Percentiles rank a stretch among this genome's conserved stretches.
Conservation (phyloP, 1,140 invertebrate species). For the Notospermus geniculatus region DNA sequence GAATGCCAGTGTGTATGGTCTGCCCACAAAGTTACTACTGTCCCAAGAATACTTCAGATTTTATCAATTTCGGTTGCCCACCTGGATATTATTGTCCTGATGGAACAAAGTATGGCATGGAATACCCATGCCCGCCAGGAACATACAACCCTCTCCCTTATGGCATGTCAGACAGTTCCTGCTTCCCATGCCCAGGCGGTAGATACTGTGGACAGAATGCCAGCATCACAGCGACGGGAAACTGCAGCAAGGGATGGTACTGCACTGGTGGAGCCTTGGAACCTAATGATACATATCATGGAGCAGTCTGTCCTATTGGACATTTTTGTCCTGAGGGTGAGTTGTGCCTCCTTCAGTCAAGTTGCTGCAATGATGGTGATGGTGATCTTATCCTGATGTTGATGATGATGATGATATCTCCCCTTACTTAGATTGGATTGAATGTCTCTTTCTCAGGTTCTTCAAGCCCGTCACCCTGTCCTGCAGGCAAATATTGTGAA, state of each 20-base stretch:
- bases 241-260: slow-evolving; percentile 47
- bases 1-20: slow-evolving; percentile 35
- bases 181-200: slow-evolving; percentile 43
- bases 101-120: slow-evolving; percentile 34
- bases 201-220: slow-evolving; percentile 38
- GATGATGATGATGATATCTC: too few relatives aligned
- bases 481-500: slow-evolving; percentile 36
- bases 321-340: slow-evolving; percentile 44
- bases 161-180: slow-evolving; percentile 27
- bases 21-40: slow-evolving; percentile 45
- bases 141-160: slow-evolving; percentile 39
- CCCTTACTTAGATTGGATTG: too few relatives aligned
- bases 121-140: slow-evolving; percentile 41
- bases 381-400: slow-evolving; percentile 40
- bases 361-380: slow-evolving; percentile 41
- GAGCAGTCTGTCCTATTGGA: slow-evolving; percentile 47
- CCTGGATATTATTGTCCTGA: slow-evolving; percentile 45
- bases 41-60: slow-evolving; percentile 29
- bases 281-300: slow-evolving; percentile 43
- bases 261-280: slow-evolving; percentile 47
- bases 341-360: too few relatives aligned
- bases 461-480: slow-evolving; percentile 30
- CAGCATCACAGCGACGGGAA: slow-evolving; percentile 28
- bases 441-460: too few relatives aligned
- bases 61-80: slow-evolving; percentile 28